Percentiles rank a stretch among this genome's conserved stretches.
These are phyloP conservation scores for Cantharis flavilabris DNA, from an alignment of 2,888 invertebrate species.

Conservation along the genomic window DNA sequence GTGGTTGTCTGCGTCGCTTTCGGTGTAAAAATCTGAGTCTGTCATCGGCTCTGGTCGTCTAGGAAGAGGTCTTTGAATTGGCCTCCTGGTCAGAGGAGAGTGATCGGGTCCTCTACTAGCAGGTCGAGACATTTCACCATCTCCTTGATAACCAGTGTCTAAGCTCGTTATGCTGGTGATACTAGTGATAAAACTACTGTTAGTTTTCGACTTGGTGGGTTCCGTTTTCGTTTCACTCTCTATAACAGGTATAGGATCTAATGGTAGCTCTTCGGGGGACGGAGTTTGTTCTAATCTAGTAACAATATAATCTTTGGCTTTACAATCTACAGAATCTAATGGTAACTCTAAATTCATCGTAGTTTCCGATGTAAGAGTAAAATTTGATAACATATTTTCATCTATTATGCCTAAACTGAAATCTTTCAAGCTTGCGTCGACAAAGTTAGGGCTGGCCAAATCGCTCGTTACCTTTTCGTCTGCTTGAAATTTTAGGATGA, in stretches of 20 bases:
- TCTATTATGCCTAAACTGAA: constrained; percentile 57
- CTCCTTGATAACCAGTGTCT: constrained; percentile 93
- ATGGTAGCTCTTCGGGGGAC: constrained; percentile 82
- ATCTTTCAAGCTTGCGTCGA: constrained; percentile 46
- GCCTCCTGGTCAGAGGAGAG: constrained; percentile 63
- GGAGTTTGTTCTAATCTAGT: constrained; percentile 76
- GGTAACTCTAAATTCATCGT: constrained; percentile 62
- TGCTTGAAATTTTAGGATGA: constrained; percentile 12
- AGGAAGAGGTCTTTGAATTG: constrained; percentile 59
- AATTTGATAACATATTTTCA: constrained; percentile 62
- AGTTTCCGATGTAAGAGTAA: constrained; percentile 64
- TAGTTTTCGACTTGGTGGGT: constrained; percentile 63
- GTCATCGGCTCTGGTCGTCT: constrained; percentile 84
- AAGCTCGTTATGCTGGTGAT: constrained; percentile 90
- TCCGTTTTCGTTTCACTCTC: constrained; percentile 55
- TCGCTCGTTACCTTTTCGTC: constrained; percentile 6
- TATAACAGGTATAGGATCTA: constrained; percentile 73
- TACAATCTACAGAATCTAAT: constrained; percentile 53
- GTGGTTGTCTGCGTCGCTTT: constrained; percentile 86
- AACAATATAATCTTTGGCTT: constrained; percentile 53
- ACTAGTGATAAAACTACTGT: constrained; percentile 81
- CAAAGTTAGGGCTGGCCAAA: constrained; percentile 43
- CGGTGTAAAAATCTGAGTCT: constrained; percentile 89
- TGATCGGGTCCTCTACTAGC: constrained; percentile 82
- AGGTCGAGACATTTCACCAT: constrained; percentile 87